Conservation (phyloP, 2,888 invertebrate species). For the Apodemia duryi region DNA sequence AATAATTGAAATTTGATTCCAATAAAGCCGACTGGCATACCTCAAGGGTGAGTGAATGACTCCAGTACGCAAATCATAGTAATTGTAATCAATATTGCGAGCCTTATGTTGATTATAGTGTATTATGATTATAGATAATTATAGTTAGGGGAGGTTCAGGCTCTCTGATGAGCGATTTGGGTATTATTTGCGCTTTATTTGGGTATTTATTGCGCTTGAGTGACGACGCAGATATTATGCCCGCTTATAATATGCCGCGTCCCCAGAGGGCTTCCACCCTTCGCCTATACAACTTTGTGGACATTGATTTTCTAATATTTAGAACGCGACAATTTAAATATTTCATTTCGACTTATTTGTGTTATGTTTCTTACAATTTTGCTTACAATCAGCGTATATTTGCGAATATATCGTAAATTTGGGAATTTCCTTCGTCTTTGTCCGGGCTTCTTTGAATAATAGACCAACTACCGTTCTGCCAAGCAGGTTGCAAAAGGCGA, state of each 20-base stretch:
- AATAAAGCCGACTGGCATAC: conserved; percentile 26
- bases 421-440: too few relatives aligned
- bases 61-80: conserved; percentile 39
- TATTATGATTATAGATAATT: conserved; percentile 62
- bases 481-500: too few relatives aligned
- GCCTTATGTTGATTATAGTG: conserved; percentile 46
- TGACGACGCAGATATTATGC: conserved; percentile 77
- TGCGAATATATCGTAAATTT: too few relatives aligned
- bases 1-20: conserved; percentile 27
- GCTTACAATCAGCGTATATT: too few relatives aligned
- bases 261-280: conserved; percentile 60
- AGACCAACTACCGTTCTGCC: too few relatives aligned
- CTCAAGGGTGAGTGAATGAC: conserved; percentile 33
- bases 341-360: conserved; percentile 31
- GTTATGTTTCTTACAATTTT: background rate
- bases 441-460: too few relatives aligned
- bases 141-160: conserved; percentile 62
- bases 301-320: conserved; percentile 55
- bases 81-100: conserved; percentile 43
- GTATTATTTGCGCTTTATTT: conserved; percentile 84
- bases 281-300: conserved; percentile 43
- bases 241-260: conserved; percentile 54
- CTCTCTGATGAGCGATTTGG: conserved; percentile 79
- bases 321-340: conserved; percentile 34
- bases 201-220: conserved; percentile 81